These are phyloP conservation scores for Papilio glaucus DNA, from an alignment of 1,140 invertebrate genomes.

Conservation along the genomic window DNA sequence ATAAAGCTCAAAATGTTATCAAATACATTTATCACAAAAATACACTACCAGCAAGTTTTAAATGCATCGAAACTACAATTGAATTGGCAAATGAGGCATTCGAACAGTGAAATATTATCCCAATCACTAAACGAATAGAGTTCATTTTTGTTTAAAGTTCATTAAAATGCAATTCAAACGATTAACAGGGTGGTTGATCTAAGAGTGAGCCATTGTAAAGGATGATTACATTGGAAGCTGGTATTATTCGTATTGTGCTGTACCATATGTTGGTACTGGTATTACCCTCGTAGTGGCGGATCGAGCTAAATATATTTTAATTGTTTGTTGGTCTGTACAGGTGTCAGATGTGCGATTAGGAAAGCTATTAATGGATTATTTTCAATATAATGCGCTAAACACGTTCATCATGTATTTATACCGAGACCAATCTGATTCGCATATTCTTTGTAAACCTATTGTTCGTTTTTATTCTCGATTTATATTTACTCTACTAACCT, in stretches of 20 bases:
- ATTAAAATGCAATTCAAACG: conserved; percentile 56
- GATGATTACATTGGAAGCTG: conserved; percentile 68
- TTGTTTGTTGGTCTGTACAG: conserved; percentile 54
- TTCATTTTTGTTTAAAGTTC: conserved; percentile 39
- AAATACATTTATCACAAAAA: conserved; percentile 43
- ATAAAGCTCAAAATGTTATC: conserved; percentile 44
- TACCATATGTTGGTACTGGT: conserved; percentile 73
- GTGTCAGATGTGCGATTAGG: conserved; percentile 57
- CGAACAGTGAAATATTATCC: conserved; percentile 33
- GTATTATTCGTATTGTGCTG: conserved; percentile 27
- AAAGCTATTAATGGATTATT: conserved; percentile 22
- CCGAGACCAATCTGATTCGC: no score
- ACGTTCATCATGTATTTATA: no score
- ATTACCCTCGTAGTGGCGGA: conserved; percentile 64
- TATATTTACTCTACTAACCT: no score
- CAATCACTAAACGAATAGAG: conserved; percentile 41
- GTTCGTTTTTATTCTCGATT: no score
- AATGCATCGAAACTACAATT: conserved; percentile 61
- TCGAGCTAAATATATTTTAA: conserved; percentile 75
- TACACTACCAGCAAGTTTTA: conserved; percentile 56
- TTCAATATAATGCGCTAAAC: neutral
- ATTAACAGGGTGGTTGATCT: conserved; percentile 77
- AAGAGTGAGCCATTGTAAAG: conserved; percentile 66
- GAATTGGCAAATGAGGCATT: conserved; percentile 50
- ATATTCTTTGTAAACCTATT: no score